These are phyloP conservation scores for Thaumetopoea pityocampa DNA, from an alignment of 1,140 invertebrate genomes.

Conservation along the genomic window DNA sequence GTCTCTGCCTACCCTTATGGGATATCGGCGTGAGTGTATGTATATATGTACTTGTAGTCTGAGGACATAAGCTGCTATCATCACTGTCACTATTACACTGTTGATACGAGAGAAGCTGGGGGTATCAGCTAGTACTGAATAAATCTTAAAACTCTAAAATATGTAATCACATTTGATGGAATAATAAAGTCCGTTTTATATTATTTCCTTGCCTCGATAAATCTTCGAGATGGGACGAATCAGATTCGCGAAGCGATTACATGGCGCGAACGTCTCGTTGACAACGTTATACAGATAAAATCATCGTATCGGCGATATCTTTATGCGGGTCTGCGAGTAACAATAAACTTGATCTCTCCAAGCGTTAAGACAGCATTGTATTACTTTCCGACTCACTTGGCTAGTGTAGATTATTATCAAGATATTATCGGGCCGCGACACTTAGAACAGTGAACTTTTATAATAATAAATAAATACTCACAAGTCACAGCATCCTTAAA, in stretches of 20 bases:
- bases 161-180: slow-evolving; percentile 34
- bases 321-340: slow-evolving; percentile 11
- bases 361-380: not conserved
- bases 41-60: too few relatives aligned
- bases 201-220: slow-evolving; percentile 28
- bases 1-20: too few relatives aligned
- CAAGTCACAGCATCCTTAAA: too few relatives aligned
- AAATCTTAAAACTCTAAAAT: too few relatives aligned
- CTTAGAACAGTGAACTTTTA: too few relatives aligned
- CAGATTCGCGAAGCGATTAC: slow-evolving; percentile 24
- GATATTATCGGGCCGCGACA: too few relatives aligned
- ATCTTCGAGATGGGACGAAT: slow-evolving; percentile 23
- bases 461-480: too few relatives aligned
- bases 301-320: slow-evolving; percentile 10
- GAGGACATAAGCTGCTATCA: too few relatives aligned
- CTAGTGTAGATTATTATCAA: not conserved
- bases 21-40: too few relatives aligned
- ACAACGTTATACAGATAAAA: slow-evolving; percentile 17
- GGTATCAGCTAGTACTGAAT: too few relatives aligned
- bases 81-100: too few relatives aligned
- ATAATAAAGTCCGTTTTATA: slow-evolving; percentile 41
- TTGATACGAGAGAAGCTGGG: too few relatives aligned
- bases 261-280: slow-evolving; percentile 8
- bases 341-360: slow-evolving; percentile 7
- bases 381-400: not conserved